Evolutionary conservation across 2,888 invertebrate genomes (phyloP).

Genomic region (Blomia tropicalis): DNA sequence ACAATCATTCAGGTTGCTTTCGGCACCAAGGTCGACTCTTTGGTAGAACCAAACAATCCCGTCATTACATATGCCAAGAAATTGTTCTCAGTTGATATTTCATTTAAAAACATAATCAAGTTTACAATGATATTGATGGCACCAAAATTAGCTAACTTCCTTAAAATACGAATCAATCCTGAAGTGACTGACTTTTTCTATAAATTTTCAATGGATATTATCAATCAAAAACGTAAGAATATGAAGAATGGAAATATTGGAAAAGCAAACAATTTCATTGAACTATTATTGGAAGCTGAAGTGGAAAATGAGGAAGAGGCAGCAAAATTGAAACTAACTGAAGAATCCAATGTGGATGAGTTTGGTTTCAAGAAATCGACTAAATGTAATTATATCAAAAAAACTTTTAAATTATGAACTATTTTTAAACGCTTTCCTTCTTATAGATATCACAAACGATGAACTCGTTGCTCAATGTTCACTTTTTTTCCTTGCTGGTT

Average conservation of each 20-base stretch:
- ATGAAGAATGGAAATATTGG: not conserved
- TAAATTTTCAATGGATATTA: not conserved
- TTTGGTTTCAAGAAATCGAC: too few species aligned
- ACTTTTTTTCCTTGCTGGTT: too few species aligned
- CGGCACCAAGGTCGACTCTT: too few species aligned
- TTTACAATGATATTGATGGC: not conserved
- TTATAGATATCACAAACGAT: too few species aligned
- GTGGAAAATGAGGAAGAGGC: not conserved
- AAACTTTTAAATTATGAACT: too few species aligned
- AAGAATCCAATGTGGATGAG: too few species aligned
- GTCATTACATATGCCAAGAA: not conserved
- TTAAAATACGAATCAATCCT: not conserved
- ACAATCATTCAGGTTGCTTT: not conserved
- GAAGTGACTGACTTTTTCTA: not conserved
- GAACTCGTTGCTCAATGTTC: too few species aligned
- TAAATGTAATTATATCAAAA: too few species aligned
- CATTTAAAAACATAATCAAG: not conserved
- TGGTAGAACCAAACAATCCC: not conserved
- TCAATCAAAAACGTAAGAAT: not conserved
- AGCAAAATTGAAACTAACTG: too few species aligned
- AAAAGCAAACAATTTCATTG: not conserved
- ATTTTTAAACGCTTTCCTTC: too few species aligned
- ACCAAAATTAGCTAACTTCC: not conserved
- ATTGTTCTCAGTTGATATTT: not conserved
- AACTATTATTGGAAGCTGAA: not conserved